phyloP scores from a whole-genome alignment of 2,888 invertebrate genomes.

The Apodemia zela region DNA sequence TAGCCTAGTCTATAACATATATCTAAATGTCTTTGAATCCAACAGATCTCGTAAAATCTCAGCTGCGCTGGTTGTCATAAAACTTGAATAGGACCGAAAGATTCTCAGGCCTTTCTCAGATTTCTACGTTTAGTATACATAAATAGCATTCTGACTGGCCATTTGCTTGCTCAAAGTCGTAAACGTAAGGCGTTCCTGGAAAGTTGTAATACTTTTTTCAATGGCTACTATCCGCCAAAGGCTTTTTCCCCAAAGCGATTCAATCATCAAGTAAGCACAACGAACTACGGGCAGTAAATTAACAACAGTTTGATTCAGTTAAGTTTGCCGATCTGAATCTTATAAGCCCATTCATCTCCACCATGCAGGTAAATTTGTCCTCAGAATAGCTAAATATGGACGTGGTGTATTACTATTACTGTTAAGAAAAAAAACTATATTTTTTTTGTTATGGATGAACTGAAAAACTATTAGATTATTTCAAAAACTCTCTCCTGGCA shows the following conservation, averaged over 20 bases:
- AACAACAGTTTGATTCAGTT: not conserved
- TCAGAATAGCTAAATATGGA: too few relatives aligned
- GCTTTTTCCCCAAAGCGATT: slow-evolving; percentile 1
- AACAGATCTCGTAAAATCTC: slow-evolving; percentile 4
- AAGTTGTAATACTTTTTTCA: slow-evolving; percentile 5
- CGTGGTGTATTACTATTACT: too few relatives aligned
- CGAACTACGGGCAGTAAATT: not conserved
- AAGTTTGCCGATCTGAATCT: not conserved
- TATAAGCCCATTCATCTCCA: too few relatives aligned
- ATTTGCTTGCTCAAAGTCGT: slow-evolving; percentile 9
- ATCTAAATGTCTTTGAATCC: too few relatives aligned
- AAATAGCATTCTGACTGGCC: slow-evolving; percentile 2
- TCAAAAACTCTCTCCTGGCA: too few relatives aligned
- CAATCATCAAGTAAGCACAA: not conserved
- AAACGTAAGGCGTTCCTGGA: slow-evolving; percentile 6
- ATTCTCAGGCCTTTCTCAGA: slow-evolving; percentile 11
- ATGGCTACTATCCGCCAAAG: not conserved
- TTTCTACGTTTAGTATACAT: slow-evolving; percentile 11
- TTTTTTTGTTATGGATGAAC: too few relatives aligned
- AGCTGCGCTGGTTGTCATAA: slow-evolving; percentile 22
- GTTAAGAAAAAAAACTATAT: too few relatives aligned
- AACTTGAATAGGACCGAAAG: slow-evolving; percentile 16
- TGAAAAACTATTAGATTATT: too few relatives aligned
- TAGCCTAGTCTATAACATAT: too few relatives aligned
- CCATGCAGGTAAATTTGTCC: too few relatives aligned